phyloP scores from a whole-genome alignment of 92 coral and sea anemone species.

The Metridium senile region DNA sequence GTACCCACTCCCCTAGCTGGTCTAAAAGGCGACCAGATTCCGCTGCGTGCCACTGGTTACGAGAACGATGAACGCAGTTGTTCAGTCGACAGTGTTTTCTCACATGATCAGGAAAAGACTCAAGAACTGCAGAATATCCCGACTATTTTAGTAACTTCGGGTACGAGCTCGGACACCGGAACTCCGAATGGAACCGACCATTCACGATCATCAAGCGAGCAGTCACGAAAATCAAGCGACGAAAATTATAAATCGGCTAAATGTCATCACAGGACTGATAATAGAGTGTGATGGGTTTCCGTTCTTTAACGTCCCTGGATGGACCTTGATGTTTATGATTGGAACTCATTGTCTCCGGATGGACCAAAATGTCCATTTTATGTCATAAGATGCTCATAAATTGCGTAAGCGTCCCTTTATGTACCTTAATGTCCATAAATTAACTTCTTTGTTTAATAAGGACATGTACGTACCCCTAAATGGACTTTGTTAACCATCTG shows the following conservation, averaged over 20 bases:
- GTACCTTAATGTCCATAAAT: too few relatives aligned
- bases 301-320: neutral
- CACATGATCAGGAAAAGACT: slow-evolving; percentile 1
- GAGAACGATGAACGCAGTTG: slow-evolving; percentile 21
- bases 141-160: slow-evolving; percentile 28
- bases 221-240: slow-evolving; percentile 5
- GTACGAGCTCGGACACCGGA: slow-evolving; percentile 38
- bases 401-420: too few relatives aligned
- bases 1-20: slow-evolving; percentile 47
- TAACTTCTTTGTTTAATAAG: too few relatives aligned
- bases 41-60: slow-evolving; percentile 27
- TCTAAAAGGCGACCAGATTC: slow-evolving; percentile 31
- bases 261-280: neutral
- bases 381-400: too few relatives aligned
- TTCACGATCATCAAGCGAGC: slow-evolving; percentile 28
- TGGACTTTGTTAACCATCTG: too few relatives aligned
- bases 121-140: slow-evolving; percentile 18
- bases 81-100: slow-evolving; percentile 21
- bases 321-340: neutral
- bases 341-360: neutral
- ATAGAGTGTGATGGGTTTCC: neutral
- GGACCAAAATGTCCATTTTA: too few relatives aligned
- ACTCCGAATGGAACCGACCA: slow-evolving; percentile 25
- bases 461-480: too few relatives aligned
- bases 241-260: neutral